phyloP scores from a whole-genome alignment of 35 echinoderm and acorn worm species.

The Lytechinus pictus region DNA sequence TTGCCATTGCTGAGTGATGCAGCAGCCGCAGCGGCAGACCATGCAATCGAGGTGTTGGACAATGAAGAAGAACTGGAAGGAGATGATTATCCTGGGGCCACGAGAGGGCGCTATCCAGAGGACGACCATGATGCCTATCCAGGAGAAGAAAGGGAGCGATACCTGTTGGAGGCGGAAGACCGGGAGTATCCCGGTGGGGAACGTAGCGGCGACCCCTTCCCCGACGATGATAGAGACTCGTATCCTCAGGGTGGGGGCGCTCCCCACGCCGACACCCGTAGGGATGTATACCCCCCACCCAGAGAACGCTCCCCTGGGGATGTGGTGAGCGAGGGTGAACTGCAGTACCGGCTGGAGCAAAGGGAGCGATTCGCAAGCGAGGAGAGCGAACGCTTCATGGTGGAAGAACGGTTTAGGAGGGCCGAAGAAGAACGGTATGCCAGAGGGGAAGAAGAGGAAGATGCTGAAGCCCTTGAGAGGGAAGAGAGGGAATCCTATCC shows the following conservation, averaged over 20 bases:
- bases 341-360: conserved; percentile 26
- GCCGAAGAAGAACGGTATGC: neutral
- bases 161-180: neutral
- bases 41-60: conserved; percentile 43
- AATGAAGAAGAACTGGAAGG: neutral
- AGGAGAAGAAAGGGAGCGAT: conserved; percentile 11
- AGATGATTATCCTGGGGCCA: conserved; percentile 11
- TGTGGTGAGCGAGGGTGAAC: neutral
- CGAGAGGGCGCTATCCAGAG: neutral
- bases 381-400: conserved; percentile 12
- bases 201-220: conserved; percentile 2
- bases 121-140: conserved; percentile 12
- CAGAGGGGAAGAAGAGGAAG: neutral
- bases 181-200: neutral
- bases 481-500: neutral
- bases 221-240: neutral
- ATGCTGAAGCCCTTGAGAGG: conserved; percentile 21
- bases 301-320: conserved; percentile 4
- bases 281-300: neutral
- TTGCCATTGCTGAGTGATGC: conserved; percentile 46
- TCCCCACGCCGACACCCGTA: neutral
- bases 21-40: conserved; percentile 36
- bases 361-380: conserved; percentile 16
- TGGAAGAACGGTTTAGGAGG: conserved; percentile 8
- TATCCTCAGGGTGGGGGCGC: neutral